These are phyloP conservation scores for Montipora sp. DNA, from an alignment of 64 coral and sea anemone genomes.

Conservation along the genomic window DNA sequence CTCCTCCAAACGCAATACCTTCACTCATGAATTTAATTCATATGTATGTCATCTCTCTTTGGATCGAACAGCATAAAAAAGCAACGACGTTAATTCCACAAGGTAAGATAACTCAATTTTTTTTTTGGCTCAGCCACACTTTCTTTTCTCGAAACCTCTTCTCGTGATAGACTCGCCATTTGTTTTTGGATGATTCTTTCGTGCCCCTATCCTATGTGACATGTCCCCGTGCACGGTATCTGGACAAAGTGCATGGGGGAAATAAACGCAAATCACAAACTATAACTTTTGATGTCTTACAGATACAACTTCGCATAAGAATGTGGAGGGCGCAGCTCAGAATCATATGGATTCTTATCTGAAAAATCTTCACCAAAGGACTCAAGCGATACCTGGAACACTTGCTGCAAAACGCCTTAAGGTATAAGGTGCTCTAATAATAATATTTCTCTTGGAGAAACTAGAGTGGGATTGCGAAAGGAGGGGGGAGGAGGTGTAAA, in stretches of 20 bases:
- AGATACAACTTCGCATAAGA: neutral
- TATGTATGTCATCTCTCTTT: neutral
- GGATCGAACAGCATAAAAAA: neutral
- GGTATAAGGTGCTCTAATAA: slow-evolving; percentile 23
- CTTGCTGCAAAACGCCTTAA: slow-evolving; percentile 85
- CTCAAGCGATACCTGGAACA: slow-evolving; percentile 80
- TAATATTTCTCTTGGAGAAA: too few relatives aligned
- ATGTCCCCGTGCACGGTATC: too few relatives aligned
- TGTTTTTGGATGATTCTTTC: too few relatives aligned
- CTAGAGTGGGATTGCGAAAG: neutral
- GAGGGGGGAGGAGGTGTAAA: neutral
- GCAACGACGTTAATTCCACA: neutral
- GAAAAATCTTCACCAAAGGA: slow-evolving; percentile 83
- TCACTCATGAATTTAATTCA: neutral
- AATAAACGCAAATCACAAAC: neutral
- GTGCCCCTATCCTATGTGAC: neutral
- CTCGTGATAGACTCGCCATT: too few relatives aligned
- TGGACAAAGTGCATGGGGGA: neutral
- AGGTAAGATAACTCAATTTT: neutral
- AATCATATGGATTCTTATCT: slow-evolving; percentile 69
- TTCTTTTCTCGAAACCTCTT: too few relatives aligned
- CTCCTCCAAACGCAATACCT: neutral
- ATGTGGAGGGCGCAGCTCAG: slow-evolving; percentile 13
- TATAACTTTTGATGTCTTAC: neutral
- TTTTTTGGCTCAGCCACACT: too few relatives aligned